Percentiles rank a stretch among this genome's conserved stretches.
Conservation (phyloP, 2,113 vertebrate species). For the Psettodes erumei region DNA sequence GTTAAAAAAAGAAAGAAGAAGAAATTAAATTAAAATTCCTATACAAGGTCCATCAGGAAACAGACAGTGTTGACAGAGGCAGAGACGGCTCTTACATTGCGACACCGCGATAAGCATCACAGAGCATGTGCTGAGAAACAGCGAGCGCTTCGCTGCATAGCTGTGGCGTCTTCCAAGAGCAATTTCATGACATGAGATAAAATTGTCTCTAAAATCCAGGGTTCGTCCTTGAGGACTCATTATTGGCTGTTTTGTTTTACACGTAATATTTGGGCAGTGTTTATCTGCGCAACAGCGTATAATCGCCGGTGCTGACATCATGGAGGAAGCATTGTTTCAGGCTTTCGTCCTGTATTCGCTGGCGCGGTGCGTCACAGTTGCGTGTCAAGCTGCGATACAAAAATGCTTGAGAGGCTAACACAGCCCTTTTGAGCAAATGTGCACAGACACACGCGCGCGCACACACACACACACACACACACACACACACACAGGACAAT, state of each 20-base stretch:
- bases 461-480: constrained; percentile 23
- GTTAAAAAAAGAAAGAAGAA: neutral
- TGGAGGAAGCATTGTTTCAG: neutral
- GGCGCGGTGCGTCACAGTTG: neutral
- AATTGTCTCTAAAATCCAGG: constrained; percentile 32
- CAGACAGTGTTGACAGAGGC: constrained; percentile 25
- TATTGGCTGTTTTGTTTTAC: constrained; percentile 12
- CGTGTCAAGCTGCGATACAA: constrained; percentile 25
- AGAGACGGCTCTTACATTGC: constrained; percentile 19
- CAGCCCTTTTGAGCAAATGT: too few relatives aligned
- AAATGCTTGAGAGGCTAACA: constrained; percentile 17
- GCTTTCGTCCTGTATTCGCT: constrained; percentile 33
- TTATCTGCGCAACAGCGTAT: neutral
- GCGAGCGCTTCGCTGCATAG: constrained; percentile 10
- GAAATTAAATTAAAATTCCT: neutral
- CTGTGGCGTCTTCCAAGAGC: constrained; percentile 29
- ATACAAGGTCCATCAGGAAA: constrained; percentile 1
- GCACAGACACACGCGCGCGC: constrained; percentile 20
- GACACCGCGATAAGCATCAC: constrained; percentile 30
- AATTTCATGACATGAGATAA: constrained; percentile 38
- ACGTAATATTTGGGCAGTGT: neutral
- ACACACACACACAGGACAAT: constrained; percentile 29
- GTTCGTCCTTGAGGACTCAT: constrained; percentile 13
- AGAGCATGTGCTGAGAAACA: neutral
- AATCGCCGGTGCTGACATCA: constrained; percentile 14